These are phyloP conservation scores for Nylanderia fulva DNA, from an alignment of 1,140 invertebrate species.

Conservation along the genomic window DNA sequence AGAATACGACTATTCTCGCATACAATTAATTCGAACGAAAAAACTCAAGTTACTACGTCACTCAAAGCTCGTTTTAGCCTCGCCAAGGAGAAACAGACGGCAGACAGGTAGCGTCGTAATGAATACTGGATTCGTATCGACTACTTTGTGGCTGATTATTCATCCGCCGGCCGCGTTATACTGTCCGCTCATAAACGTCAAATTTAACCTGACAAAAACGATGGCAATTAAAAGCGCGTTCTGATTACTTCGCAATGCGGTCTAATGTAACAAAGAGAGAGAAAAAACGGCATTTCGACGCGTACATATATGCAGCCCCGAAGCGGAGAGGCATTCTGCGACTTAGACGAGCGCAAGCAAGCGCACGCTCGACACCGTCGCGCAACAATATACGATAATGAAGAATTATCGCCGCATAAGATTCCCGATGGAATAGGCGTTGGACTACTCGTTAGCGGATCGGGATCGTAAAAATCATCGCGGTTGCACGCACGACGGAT, in stretches of 20 bases:
- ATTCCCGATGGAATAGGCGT: slow-evolving; percentile 77
- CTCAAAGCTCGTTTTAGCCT: slow-evolving; percentile 39
- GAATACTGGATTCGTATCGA: slow-evolving; percentile 64
- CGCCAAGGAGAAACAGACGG: not conserved
- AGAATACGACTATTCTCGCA: slow-evolving; percentile 8
- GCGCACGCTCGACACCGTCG: slow-evolving; percentile 31
- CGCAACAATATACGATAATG: slow-evolving; percentile 86
- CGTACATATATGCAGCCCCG: not conserved
- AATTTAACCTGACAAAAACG: slow-evolving; percentile 68
- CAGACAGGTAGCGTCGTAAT: slow-evolving; percentile 24
- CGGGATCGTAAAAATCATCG: slow-evolving; percentile 84
- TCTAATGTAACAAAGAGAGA: slow-evolving; percentile 55
- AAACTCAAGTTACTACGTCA: slow-evolving; percentile 30
- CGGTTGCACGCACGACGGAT: slow-evolving; percentile 46
- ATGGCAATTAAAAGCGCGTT: slow-evolving; percentile 79
- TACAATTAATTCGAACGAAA: slow-evolving; percentile 45
- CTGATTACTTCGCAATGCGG: slow-evolving; percentile 75
- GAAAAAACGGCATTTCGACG: slow-evolving; percentile 38
- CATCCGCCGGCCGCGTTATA: slow-evolving; percentile 11
- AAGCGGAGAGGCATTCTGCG: slow-evolving; percentile 17
- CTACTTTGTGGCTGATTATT: slow-evolving; percentile 69
- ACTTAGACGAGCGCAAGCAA: slow-evolving; percentile 61
- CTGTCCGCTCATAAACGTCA: slow-evolving; percentile 70
- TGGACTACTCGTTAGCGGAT: slow-evolving; percentile 83
- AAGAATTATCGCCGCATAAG: slow-evolving; percentile 86